Evolutionary conservation across 1,140 invertebrate genomes (phyloP).

Genomic region (Drosophila varians): DNA sequence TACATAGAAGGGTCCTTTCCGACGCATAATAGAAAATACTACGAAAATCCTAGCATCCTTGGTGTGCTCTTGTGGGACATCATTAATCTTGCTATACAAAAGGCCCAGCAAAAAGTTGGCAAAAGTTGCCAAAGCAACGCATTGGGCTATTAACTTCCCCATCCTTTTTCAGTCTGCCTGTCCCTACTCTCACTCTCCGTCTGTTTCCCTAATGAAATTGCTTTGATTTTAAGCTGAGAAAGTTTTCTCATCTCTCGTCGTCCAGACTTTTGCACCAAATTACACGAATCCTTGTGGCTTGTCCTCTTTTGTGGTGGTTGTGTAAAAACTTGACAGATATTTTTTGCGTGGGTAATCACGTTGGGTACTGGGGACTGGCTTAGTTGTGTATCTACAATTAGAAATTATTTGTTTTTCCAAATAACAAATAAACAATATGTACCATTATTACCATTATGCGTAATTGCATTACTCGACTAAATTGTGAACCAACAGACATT

Average conservation of each 20-base stretch:
- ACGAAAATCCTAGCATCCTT: slow-evolving; percentile 22
- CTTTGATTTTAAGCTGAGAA: slow-evolving; percentile 66
- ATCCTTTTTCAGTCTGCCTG: not conserved
- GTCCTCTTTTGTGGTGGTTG: not conserved
- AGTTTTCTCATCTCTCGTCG: slow-evolving; percentile 62
- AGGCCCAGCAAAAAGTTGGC: slow-evolving; percentile 47
- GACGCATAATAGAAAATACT: not conserved
- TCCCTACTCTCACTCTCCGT: slow-evolving; percentile 9
- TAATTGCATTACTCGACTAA: too few relatives aligned
- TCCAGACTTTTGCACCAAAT: too few relatives aligned
- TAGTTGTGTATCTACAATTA: not conserved
- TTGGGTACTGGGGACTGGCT: too few relatives aligned
- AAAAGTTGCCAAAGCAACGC: slow-evolving; percentile 53
- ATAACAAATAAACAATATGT: too few relatives aligned
- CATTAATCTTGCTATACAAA: slow-evolving; percentile 56
- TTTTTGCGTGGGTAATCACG: too few relatives aligned
- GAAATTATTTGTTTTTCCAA: too few relatives aligned
- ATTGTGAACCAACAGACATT: too few relatives aligned
- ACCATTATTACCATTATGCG: too few relatives aligned
- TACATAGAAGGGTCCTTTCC: not conserved
- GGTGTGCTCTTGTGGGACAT: slow-evolving; percentile 24
- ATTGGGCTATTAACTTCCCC: slow-evolving; percentile 27
- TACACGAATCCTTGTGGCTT: slow-evolving; percentile 57
- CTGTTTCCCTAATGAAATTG: slow-evolving; percentile 63
- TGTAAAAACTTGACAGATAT: slow-evolving; percentile 55